Conservation (phyloP, 2,797 vertebrate species). For the Arrhamphus sclerolepis region DNA sequence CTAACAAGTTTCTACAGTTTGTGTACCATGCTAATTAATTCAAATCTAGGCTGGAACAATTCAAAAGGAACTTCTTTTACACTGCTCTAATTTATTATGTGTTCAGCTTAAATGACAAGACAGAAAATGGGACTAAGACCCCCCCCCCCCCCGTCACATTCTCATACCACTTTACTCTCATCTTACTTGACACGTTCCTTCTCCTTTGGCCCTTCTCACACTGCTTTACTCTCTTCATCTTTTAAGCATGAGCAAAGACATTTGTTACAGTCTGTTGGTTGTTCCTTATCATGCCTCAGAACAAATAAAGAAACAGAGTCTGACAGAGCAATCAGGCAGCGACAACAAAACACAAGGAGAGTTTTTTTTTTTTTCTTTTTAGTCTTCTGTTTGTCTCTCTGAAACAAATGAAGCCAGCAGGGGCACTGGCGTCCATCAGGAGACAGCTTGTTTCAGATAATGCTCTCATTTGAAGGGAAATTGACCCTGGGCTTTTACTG, state of each 20-base stretch:
- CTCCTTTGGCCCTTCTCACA: not conserved
- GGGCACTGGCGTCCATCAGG: constrained; percentile 57
- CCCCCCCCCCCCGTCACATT: no score
- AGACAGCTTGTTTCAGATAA: constrained; percentile 74
- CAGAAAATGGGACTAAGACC: no score
- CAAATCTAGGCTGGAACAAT: no score
- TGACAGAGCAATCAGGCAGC: constrained; percentile 63
- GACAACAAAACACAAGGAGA: constrained; percentile 43
- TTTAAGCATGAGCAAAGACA: constrained; percentile 11
- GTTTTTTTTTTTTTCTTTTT: no score
- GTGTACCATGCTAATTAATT: no score
- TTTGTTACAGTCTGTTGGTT: constrained; percentile 46
- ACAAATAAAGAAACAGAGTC: constrained; percentile 55
- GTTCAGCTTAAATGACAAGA: no score
- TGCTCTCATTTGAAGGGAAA: constrained; percentile 75
- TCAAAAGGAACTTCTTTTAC: no score
- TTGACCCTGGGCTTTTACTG: constrained; percentile 63
- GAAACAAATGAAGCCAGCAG: constrained; percentile 70
- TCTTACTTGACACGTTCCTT: not conserved
- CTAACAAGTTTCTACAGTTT: no score
- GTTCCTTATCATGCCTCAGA: constrained; percentile 48
- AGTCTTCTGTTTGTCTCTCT: constrained; percentile 58
- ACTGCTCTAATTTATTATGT: no score
- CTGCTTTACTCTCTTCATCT: not conserved
- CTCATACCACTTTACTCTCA: no score